phyloP scores from a whole-genome alignment of 2,888 invertebrate species.

The Drosophila pseudotalamancana region DNA sequence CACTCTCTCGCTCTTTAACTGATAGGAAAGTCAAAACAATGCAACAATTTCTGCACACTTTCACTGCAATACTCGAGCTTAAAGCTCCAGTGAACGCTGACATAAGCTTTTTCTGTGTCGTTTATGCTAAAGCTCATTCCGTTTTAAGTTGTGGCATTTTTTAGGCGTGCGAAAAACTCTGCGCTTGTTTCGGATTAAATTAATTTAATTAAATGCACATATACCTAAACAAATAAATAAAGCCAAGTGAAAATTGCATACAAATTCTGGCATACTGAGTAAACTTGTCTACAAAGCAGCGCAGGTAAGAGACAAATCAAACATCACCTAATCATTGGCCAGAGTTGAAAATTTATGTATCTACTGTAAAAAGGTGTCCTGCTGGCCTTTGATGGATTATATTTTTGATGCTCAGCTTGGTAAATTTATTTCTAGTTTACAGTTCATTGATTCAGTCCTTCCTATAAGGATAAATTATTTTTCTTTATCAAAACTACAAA shows the following conservation, averaged over 20 bases:
- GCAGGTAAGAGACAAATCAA: conserved; percentile 23
- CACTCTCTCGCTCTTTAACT: conserved; percentile 2
- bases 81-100: conserved; percentile 14
- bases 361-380: conserved; percentile 33
- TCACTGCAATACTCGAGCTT: conserved; percentile 60
- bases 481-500: background rate
- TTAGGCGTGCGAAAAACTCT: conserved; percentile 59
- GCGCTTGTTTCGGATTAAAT: conserved; percentile 14
- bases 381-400: background rate
- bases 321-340: conserved; percentile 25
- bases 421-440: background rate
- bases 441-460: too few relatives aligned
- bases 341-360: conserved; percentile 69
- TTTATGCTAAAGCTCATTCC: conserved; percentile 56
- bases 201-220: conserved; percentile 20
- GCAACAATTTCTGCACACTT: conserved; percentile 73
- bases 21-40: conserved; percentile 61
- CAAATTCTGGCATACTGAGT: background rate
- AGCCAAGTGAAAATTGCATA: conserved; percentile 4
- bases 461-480: too few relatives aligned
- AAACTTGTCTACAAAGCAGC: background rate
- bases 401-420: background rate
- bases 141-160: conserved; percentile 67
- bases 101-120: conserved; percentile 39
- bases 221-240: background rate